Percentiles rank a stretch among this genome's conserved stretches.
These are phyloP conservation scores for Drosophila algonquin DNA, from an alignment of 2,888 invertebrate genomes.

Conservation along the genomic window DNA sequence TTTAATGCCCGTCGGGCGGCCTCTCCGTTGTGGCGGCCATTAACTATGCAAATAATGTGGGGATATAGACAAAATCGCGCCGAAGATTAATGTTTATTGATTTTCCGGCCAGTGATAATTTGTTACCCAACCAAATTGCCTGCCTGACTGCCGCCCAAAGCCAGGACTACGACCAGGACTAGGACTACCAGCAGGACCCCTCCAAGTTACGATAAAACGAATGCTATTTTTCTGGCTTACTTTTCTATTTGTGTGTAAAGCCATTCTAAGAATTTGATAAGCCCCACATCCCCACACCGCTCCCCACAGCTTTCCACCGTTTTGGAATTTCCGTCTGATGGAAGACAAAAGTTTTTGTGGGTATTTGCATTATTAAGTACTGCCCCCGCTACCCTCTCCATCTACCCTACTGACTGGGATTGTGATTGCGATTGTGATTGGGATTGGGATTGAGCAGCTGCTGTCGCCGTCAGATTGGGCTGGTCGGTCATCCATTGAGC, in stretches of 20 bases:
- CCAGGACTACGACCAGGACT: not conserved
- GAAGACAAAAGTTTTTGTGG: constrained; percentile 49
- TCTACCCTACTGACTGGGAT: too few relatives aligned
- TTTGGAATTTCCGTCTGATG: constrained; percentile 57
- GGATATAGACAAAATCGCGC: constrained; percentile 75
- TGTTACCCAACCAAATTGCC: constrained; percentile 39
- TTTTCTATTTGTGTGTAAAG: constrained; percentile 58
- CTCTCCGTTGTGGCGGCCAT: constrained; percentile 15
- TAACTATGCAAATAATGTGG: constrained; percentile 71
- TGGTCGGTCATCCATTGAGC: constrained; percentile 38
- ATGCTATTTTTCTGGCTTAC: constrained; percentile 61
- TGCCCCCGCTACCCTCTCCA: not conserved
- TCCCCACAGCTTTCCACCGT: constrained; percentile 1
- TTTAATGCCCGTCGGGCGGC: constrained; percentile 46
- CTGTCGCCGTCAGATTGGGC: not conserved
- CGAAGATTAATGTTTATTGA: constrained; percentile 78
- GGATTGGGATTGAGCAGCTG: constrained; percentile 5
- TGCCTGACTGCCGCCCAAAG: constrained; percentile 4
- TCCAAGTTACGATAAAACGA: constrained; percentile 31
- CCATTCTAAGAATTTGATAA: constrained; percentile 54
- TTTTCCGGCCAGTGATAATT: constrained; percentile 67
- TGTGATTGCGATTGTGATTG: too few relatives aligned
- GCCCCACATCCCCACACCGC: constrained; percentile 42
- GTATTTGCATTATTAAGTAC: constrained; percentile 66
- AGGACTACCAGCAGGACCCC: not conserved